Conservation (phyloP, 2,113 vertebrate genomes). For the Elachura formosa region DNA sequence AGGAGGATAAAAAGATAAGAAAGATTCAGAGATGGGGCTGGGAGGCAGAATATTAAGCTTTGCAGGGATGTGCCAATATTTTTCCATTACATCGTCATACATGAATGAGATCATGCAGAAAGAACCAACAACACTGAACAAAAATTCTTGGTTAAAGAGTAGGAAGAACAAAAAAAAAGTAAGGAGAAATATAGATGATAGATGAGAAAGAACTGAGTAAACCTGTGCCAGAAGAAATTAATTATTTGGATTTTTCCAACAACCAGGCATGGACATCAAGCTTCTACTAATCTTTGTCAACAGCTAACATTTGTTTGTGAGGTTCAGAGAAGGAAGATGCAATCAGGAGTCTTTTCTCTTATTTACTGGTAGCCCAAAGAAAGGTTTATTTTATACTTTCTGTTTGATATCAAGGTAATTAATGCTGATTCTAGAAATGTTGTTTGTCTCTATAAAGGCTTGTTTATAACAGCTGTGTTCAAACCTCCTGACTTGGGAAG, state of each 20-base stretch:
- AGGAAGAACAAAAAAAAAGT: not conserved
- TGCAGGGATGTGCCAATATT: not conserved
- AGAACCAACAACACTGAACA: not conserved
- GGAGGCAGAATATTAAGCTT: not conserved
- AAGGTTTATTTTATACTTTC: not conserved
- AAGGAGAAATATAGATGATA: not conserved
- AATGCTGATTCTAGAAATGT: not conserved
- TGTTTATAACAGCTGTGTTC: not conserved
- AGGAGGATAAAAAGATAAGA: not conserved
- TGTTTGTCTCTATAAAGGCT: not conserved
- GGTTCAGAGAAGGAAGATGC: not conserved
- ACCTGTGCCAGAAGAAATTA: not conserved
- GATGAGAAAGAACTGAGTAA: not conserved
- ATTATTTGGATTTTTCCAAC: not conserved
- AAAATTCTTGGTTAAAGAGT: not conserved
- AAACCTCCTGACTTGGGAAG: not conserved
- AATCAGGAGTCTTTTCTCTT: not conserved
- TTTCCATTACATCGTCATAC: not conserved
- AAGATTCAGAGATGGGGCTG: not conserved
- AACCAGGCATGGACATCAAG: not conserved
- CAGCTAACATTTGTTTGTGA: not conserved
- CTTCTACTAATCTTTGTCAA: not conserved
- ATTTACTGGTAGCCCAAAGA: not conserved
- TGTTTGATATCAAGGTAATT: not conserved
- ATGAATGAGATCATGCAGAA: not conserved